Conservation (phyloP, 2,797 vertebrate species). For the Oreonectes daqikongensis region DNA sequence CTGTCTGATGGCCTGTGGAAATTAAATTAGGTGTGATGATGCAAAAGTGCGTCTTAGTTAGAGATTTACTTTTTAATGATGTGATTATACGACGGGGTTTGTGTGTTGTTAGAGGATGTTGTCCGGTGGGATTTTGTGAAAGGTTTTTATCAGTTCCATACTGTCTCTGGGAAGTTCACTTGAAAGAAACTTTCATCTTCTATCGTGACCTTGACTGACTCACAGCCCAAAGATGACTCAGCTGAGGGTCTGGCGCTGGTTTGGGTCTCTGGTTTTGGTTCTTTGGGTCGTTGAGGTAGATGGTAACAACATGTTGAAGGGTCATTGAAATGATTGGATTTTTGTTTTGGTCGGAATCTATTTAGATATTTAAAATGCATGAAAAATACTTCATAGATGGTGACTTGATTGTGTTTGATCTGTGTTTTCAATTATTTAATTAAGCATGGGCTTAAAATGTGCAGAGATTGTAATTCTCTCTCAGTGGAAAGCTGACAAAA, state of each 20-base stretch:
- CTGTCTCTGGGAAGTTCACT: conserved; percentile 20
- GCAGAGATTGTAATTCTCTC: background rate
- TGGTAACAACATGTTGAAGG: background rate
- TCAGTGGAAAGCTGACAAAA: background rate
- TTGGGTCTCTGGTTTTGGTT: background rate
- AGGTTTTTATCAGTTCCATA: conserved; percentile 9
- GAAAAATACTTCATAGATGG: background rate
- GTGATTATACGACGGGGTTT: background rate
- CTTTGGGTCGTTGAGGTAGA: conserved; percentile 16
- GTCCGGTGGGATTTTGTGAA: conserved; percentile 3
- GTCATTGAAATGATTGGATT: background rate
- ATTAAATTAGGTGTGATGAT: background rate
- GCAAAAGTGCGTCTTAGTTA: conserved; percentile 6
- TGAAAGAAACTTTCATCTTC: conserved; percentile 27
- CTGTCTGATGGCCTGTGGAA: background rate
- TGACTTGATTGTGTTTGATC: background rate
- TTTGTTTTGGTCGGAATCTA: background rate
- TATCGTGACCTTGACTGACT: conserved; percentile 38
- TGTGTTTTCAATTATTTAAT: background rate
- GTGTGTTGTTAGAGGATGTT: background rate
- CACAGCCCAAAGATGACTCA: conserved; percentile 8
- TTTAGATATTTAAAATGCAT: background rate
- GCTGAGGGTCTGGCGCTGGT: background rate
- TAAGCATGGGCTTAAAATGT: background rate
- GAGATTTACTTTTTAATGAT: conserved; percentile 14